Conservation (phyloP, 1,140 invertebrate genomes). For the Metopolophium dirhodum region DNA sequence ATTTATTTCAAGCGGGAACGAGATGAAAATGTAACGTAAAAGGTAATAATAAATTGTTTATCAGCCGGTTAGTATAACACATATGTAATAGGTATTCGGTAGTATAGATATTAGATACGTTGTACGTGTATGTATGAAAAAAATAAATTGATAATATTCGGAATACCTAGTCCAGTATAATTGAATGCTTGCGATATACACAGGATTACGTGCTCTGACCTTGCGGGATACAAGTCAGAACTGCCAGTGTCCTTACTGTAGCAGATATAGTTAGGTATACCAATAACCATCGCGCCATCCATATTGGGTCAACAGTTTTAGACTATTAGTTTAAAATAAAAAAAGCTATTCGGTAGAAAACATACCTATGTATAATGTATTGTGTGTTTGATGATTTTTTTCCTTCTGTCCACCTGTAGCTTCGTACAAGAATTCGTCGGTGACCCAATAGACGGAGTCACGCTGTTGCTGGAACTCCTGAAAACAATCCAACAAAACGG, state of each 20-base stretch:
- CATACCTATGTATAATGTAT: neutral
- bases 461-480: conserved; percentile 79
- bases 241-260: neutral
- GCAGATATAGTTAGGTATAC: neutral
- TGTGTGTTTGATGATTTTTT: neutral
- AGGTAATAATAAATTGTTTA: conserved; percentile 18
- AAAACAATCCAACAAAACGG: conserved; percentile 83
- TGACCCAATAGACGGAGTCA: conserved; percentile 82
- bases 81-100: neutral
- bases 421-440: conserved; percentile 90
- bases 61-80: neutral
- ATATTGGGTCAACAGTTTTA: neutral
- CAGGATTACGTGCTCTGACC: neutral
- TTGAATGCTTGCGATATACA: neutral
- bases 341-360: neutral
- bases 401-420: conserved; percentile 64
- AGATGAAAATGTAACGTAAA: conserved; percentile 41
- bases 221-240: neutral
- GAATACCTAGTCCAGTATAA: conserved; percentile 13
- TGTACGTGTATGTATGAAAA: neutral
- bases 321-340: neutral
- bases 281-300: neutral
- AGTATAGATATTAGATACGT: neutral
- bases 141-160: neutral
- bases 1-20: conserved; percentile 7